Conservation (phyloP, 2,888 invertebrate genomes). For the Brenthis hecate region DNA sequence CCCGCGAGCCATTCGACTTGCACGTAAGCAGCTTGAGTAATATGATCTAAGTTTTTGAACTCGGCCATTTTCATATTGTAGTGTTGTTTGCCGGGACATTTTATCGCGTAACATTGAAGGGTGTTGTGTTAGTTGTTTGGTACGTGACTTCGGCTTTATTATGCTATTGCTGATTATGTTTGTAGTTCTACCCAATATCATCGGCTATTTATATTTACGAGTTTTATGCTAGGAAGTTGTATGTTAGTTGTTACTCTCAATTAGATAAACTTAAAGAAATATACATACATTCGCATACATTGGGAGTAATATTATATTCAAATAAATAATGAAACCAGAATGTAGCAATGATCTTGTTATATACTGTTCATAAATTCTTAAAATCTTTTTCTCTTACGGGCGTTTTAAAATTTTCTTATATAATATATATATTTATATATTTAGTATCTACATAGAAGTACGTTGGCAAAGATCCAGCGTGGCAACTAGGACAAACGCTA, state of each 20-base stretch:
- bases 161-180: constrained; percentile 33
- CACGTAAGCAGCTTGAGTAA: constrained; percentile 46
- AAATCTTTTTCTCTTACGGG: too few species aligned
- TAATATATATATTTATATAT: constrained; percentile 9
- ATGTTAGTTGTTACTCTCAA: too few species aligned
- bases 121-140: constrained; percentile 41
- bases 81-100: constrained; percentile 44
- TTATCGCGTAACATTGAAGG: constrained; percentile 45
- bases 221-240: background rate
- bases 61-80: constrained; percentile 48
- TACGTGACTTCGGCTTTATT: constrained; percentile 46
- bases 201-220: background rate
- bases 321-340: background rate
- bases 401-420: too few species aligned
- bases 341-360: background rate
- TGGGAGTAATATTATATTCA: background rate
- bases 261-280: too few species aligned
- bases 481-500: constrained; percentile 65
- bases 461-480: constrained; percentile 70
- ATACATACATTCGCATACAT: too few species aligned
- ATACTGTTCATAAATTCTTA: too few species aligned
- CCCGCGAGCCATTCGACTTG: constrained; percentile 56
- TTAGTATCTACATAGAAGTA: constrained; percentile 35
- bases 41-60: constrained; percentile 48
- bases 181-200: constrained; percentile 33